These are phyloP conservation scores for Hippocampus guttulatus DNA, from an alignment of 2,113 vertebrate species.

Conservation along the genomic window DNA sequence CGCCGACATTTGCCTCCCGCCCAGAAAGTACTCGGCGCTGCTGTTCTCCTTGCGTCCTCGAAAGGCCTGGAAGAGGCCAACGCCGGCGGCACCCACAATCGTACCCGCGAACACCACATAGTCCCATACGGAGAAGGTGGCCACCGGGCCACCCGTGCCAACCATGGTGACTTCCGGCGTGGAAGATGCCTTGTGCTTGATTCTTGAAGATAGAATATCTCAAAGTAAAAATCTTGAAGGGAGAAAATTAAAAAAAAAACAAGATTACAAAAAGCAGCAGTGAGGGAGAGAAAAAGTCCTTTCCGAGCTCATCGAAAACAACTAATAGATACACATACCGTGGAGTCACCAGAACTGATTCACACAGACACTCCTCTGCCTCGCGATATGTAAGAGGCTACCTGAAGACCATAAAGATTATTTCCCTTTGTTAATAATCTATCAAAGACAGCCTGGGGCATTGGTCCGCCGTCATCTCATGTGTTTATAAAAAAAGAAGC, in stretches of 20 bases:
- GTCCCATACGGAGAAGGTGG: slow-evolving; percentile 74
- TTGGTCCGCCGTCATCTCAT: slow-evolving; percentile 13
- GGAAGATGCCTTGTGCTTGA: neutral
- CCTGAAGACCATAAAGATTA: slow-evolving; percentile 47
- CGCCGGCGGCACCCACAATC: slow-evolving; percentile 57
- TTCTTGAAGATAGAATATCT: neutral
- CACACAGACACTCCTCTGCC: neutral
- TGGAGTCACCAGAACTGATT: neutral
- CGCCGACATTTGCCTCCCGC: slow-evolving; percentile 75
- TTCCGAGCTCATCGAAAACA: neutral
- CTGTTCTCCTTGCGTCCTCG: slow-evolving; percentile 61
- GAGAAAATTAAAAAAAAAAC: neutral
- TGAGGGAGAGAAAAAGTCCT: neutral
- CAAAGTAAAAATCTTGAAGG: slow-evolving; percentile 1
- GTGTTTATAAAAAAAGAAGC: slow-evolving; percentile 18
- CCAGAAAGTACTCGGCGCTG: slow-evolving; percentile 72
- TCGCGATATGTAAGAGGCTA: neutral
- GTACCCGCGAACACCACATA: slow-evolving; percentile 74
- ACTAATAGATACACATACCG: neutral
- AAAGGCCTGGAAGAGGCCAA: slow-evolving; percentile 75
- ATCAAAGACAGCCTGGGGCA: slow-evolving; percentile 49
- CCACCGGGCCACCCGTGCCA: slow-evolving; percentile 63
- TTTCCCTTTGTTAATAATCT: slow-evolving; percentile 69
- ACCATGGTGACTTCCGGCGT: slow-evolving; percentile 47
- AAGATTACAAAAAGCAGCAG: neutral